Evolutionary conservation across 2,797 vertebrate species (phyloP).

Genomic region (Eleutherodactylus coqui): DNA sequence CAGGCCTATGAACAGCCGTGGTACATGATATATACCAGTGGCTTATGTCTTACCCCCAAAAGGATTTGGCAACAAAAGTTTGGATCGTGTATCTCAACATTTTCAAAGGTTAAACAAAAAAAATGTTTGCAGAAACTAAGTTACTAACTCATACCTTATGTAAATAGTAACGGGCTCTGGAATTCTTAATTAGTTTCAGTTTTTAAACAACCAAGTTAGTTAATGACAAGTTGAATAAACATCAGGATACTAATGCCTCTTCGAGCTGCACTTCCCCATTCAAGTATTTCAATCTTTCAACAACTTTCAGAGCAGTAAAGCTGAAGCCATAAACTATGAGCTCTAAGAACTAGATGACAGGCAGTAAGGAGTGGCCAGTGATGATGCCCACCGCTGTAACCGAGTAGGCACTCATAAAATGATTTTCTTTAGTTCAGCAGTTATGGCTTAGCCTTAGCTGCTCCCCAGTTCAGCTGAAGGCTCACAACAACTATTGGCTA

Average conservation of each 20-base stretch:
- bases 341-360: conserved; percentile 66
- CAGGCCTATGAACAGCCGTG: conserved; percentile 68
- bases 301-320: conserved; percentile 66
- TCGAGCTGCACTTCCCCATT: conserved; percentile 52
- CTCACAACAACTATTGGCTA: not conserved
- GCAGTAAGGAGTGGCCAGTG: conserved; percentile 47
- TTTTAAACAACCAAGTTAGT: conserved; percentile 71
- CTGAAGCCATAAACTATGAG: conserved; percentile 61
- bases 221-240: conserved; percentile 72
- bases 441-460: not conserved
- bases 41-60: conserved; percentile 61
- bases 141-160: conserved; percentile 70
- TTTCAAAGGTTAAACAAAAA: conserved; percentile 61
- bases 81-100: conserved; percentile 66
- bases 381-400: not conserved
- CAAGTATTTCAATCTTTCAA: conserved; percentile 68
- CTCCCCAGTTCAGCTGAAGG: not conserved
- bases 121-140: conserved; percentile 66
- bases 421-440: not conserved
- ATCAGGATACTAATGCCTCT: conserved; percentile 72
- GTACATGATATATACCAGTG: conserved; percentile 65
- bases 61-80: conserved; percentile 64
- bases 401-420: not conserved
- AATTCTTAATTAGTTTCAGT: conserved; percentile 66
- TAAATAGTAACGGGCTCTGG: conserved; percentile 67